Evolutionary conservation across 1,140 invertebrate genomes (phyloP).

Genomic region (Drosophila pandora): DNA sequence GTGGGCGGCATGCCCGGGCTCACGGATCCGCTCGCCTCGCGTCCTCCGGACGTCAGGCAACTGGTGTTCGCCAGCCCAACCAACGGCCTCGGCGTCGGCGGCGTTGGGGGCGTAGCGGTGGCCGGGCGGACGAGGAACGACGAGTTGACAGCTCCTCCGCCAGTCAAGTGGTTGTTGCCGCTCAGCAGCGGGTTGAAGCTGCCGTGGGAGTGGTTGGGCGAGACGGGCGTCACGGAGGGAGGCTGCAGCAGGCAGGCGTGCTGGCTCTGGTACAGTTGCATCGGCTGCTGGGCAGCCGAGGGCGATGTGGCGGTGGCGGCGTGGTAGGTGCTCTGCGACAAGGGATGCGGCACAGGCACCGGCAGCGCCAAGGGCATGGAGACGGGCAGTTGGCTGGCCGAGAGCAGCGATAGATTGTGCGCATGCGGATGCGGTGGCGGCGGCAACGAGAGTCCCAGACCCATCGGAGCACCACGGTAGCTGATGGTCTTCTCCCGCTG

Average conservation of each 20-base stretch:
- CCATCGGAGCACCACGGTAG: constrained; percentile 82
- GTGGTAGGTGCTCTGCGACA: constrained; percentile 13
- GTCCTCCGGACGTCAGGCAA: constrained; percentile 45
- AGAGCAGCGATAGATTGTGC: constrained; percentile 50
- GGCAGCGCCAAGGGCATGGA: constrained; percentile 13
- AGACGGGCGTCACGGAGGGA: constrained; percentile 78
- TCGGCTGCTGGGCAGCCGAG: constrained; percentile 1
- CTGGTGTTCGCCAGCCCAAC: constrained; percentile 35
- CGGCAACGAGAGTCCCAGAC: background rate
- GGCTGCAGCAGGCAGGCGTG: constrained; percentile 44
- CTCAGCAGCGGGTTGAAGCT: constrained; percentile 79
- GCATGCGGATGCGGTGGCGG: constrained; percentile 8
- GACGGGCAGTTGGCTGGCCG: constrained; percentile 27
- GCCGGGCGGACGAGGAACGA: constrained; percentile 83
- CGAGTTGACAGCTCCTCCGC: constrained; percentile 58
- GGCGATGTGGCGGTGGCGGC: constrained; percentile 28
- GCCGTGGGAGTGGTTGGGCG: constrained; percentile 82
- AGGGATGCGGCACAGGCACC: constrained; percentile 7
- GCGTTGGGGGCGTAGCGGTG: constrained; percentile 85
- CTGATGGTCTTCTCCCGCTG: constrained; percentile 91
- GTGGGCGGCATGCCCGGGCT: constrained; percentile 87
- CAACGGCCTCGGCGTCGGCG: constrained; percentile 83
- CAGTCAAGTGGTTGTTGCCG: constrained; percentile 25
- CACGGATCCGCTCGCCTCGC: constrained; percentile 87
- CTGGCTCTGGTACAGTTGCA: constrained; percentile 67